A percentile compares a stretch with the other conserved stretches of the same genome.
phyloP scores from a whole-genome alignment of 1,140 invertebrate genomes.

The Brachionus manjavacas region DNA sequence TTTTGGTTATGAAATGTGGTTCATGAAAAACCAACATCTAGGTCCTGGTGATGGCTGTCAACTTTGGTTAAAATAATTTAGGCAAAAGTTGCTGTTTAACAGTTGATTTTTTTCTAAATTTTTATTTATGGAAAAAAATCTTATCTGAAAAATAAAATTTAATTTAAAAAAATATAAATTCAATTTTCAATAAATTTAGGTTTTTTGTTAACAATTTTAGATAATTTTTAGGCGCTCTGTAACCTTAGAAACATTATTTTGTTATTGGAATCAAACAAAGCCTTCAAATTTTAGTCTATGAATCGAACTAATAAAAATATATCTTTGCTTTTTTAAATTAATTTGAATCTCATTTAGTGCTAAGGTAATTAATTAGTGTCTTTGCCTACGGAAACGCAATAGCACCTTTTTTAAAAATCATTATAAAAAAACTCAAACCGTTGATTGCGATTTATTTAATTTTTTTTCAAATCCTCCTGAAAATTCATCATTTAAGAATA shows the following conservation, averaged over 20 bases:
- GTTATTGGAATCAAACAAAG: not conserved
- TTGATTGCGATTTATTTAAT: too few relatives aligned
- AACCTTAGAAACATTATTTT: not conserved
- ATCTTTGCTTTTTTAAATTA: not conserved
- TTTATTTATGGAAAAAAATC: not conserved
- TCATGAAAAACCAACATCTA: constrained; percentile 38
- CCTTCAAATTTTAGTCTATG: not conserved
- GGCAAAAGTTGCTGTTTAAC: too few relatives aligned
- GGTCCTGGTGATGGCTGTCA: not conserved
- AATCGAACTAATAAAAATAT: not conserved
- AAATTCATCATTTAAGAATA: not conserved
- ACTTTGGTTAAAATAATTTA: not conserved
- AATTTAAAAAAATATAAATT: not conserved
- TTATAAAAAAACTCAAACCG: too few relatives aligned
- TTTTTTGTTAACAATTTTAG: not conserved
- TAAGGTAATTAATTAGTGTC: not conserved
- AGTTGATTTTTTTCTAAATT: not conserved
- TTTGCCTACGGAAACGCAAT: not conserved
- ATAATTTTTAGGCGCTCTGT: not conserved
- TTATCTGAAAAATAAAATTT: not conserved
- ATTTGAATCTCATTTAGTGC: not conserved
- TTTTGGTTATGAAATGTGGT: constrained; percentile 12
- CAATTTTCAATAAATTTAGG: not conserved
- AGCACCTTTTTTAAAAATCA: too few relatives aligned
- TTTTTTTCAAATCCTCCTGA: too few relatives aligned